Evolutionary conservation across 2,888 invertebrate genomes (phyloP), one percentile per base, ranked within the genome.

Genomic region (Lepidocyrtoides sp.): DNA sequence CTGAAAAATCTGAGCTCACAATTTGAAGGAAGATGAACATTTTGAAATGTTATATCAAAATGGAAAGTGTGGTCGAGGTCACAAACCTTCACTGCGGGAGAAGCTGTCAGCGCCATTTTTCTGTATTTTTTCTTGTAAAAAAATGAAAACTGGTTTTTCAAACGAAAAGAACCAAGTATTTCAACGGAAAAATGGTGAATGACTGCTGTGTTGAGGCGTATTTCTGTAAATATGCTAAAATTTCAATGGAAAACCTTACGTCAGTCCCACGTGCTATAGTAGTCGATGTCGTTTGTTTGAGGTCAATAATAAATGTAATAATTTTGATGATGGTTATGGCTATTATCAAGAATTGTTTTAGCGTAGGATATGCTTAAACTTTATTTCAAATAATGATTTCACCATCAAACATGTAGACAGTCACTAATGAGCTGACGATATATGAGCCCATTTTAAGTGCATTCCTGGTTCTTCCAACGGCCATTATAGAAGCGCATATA

Each of bases 1-100:
- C 91, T 84, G 60, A 91, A 89, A 60, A 91, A 89, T 57, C 36
- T 88, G 10, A 77, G 26, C 69, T 91, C 91, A 32, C 85, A 54
- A 26, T 91, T 44, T 4, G 60, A 26, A 7, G 29, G 20, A 14
- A 26, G 26, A 17, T 88, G 57, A 12, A 91, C 26, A 66, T 88
- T 20, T 26, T 48, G 17, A 41, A 85, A 91, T 0, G 72, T 63
- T 41, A 77, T 63, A 54, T 87, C 87, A 75, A 87, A 87, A 63
- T 63, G 60, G 32, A 87, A 87, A 0, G 60, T 77, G 63, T 87
- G 87, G 0, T 48, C 14, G 4, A 75, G 48, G 5, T 69, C 69
- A 14, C 36, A 3, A 1, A 2, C n/a, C 0, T 3, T 69, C n/a
- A 69, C 36, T 7, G n/a, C 36, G 32, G 32, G 69, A 36, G 36